phyloP scores from a whole-genome alignment of 2,113 vertebrate species.

The Leptocoma aspasia region DNA sequence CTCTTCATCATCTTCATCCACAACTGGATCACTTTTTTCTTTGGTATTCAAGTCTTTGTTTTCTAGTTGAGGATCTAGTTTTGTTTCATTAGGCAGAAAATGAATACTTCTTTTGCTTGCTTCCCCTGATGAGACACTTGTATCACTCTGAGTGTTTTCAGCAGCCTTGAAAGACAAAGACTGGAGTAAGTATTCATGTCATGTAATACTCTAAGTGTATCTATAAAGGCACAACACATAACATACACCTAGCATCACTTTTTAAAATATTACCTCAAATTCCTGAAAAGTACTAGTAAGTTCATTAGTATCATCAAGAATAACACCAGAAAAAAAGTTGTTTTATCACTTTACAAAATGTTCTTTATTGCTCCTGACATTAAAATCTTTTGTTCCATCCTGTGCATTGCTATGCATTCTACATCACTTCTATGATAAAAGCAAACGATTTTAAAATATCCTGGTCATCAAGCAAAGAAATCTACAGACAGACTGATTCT shows the following conservation, averaged over 20 bases:
- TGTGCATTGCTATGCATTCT: not conserved
- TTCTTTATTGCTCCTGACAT: not conserved
- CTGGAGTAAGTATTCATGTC: not conserved
- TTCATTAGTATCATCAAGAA: not conserved
- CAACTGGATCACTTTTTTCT: slow-evolving; percentile 42
- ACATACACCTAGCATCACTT: not conserved
- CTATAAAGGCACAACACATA: not conserved
- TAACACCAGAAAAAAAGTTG: not conserved
- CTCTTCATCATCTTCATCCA: slow-evolving; percentile 75
- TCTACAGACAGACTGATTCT: not conserved
- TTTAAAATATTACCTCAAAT: not conserved
- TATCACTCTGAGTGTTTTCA: slow-evolving; percentile 67
- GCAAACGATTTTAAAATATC: not conserved
- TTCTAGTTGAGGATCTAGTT: slow-evolving; percentile 43
- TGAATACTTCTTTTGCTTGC: slow-evolving; percentile 64
- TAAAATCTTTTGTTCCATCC: not conserved
- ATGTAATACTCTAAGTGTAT: not conserved
- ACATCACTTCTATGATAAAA: not conserved
- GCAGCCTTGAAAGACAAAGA: slow-evolving; percentile 42
- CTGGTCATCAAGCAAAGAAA: not conserved
- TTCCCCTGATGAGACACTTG: slow-evolving; percentile 61
- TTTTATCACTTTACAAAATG: not conserved
- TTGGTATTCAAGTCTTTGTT: slow-evolving; percentile 20
- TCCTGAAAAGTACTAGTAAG: not conserved
- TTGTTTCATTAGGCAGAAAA: slow-evolving; percentile 48